Conservation (phyloP, 1,140 invertebrate genomes). For the Carcinoscorpius rotundicauda region DNA sequence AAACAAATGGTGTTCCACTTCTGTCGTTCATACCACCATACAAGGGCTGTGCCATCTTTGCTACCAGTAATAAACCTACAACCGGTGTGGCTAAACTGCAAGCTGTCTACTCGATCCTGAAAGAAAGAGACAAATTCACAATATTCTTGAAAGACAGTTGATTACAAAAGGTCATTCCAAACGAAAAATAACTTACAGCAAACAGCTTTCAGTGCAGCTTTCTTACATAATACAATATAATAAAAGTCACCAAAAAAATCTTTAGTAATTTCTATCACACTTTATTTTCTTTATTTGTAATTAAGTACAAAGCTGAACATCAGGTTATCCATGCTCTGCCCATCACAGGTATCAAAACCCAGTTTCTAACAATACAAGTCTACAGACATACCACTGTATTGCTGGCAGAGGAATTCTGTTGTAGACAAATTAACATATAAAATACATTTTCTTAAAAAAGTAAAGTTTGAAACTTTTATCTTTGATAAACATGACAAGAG, state of each 20-base stretch:
- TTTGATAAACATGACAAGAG: too few relatives aligned
- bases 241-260: constrained; percentile 14
- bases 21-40: constrained; percentile 84
- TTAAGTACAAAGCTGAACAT: too few relatives aligned
- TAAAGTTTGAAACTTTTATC: too few relatives aligned
- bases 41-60: constrained; percentile 87
- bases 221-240: constrained; percentile 7
- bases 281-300: too few relatives aligned
- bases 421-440: too few relatives aligned
- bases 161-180: not conserved
- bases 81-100: constrained; percentile 82
- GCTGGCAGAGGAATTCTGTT: too few relatives aligned
- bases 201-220: not conserved
- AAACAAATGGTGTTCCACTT: constrained; percentile 71
- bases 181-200: not conserved
- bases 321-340: too few relatives aligned
- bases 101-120: constrained; percentile 83
- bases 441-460: too few relatives aligned
- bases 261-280: too few relatives aligned
- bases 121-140: constrained; percentile 5
- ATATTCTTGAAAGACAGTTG: not conserved
- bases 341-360: too few relatives aligned
- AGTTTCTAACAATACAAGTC: too few relatives aligned
- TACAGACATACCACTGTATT: too few relatives aligned
- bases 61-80: constrained; percentile 84